Percentiles rank a stretch among this genome's conserved stretches.
Evolutionary conservation across 2,797 vertebrate genomes (phyloP).

Genomic region (Ispidina lecontei): DNA sequence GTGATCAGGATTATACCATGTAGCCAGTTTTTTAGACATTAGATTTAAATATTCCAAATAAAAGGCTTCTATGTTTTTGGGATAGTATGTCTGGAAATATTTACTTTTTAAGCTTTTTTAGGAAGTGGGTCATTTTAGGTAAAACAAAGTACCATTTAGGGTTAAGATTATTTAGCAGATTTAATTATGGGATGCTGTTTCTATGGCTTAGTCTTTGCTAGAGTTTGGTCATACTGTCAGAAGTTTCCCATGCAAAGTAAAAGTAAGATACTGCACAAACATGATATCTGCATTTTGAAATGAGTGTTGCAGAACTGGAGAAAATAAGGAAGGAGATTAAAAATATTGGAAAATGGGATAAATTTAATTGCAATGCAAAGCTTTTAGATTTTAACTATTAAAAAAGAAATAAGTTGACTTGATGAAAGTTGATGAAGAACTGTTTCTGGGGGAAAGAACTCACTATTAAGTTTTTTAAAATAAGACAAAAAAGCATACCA

Average conservation of each 20-base stretch:
- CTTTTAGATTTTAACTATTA: not conserved
- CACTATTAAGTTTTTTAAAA: not conserved
- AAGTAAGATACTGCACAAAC: not conserved
- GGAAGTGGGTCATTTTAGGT: not conserved
- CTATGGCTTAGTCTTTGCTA: not conserved
- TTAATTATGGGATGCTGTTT: not conserved
- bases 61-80: slow-evolving; percentile 14
- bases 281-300: not conserved
- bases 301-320: not conserved
- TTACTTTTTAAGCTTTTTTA: not conserved
- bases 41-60: not conserved
- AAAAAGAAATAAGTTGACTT: not conserved
- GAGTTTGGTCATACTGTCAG: not conserved
- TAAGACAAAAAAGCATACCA: not conserved
- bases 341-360: not conserved
- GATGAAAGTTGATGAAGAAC: not conserved
- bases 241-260: not conserved
- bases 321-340: not conserved
- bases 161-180: not conserved
- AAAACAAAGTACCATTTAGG: not conserved
- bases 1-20: not conserved
- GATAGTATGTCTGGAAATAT: not conserved
- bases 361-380: not conserved
- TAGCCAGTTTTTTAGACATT: slow-evolving; percentile 10
- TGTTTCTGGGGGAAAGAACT: not conserved